Conservation (phyloP, 1,140 invertebrate species). For the Lasaia peninsularis region DNA sequence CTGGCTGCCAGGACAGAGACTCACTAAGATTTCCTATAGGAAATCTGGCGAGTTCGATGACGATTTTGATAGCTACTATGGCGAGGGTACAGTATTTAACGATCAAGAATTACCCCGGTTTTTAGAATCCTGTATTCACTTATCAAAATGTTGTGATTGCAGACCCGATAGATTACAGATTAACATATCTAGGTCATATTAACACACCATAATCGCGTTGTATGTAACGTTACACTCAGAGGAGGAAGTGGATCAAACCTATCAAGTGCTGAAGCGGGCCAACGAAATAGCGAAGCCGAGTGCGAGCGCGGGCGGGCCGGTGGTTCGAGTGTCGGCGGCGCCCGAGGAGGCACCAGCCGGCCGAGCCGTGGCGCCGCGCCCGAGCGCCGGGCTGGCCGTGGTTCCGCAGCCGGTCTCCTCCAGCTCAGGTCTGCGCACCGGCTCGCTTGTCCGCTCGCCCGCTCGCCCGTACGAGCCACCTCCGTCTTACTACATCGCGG, state of each 20-base stretch:
- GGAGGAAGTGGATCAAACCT: constrained; percentile 91
- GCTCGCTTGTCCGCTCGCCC: constrained; percentile 35
- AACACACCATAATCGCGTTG: constrained; percentile 27
- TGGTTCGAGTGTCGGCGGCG: constrained; percentile 70
- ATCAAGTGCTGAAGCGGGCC: constrained; percentile 95
- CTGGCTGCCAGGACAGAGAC: constrained; percentile 74
- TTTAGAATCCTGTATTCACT: constrained; percentile 11
- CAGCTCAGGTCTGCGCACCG: constrained; percentile 75
- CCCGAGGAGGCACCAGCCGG: constrained; percentile 60
- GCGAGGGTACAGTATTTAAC: constrained; percentile 65
- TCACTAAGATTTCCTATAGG: constrained; percentile 74
- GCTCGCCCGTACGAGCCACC: constrained; percentile 1
- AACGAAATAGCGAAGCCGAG: constrained; percentile 86
- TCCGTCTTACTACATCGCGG: constrained; percentile 39
- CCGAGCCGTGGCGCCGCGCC: constrained; percentile 55
- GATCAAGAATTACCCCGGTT: constrained; percentile 53
- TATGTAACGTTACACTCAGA: constrained; percentile 70
- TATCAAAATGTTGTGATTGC: constrained; percentile 12
- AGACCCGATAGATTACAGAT: constrained; percentile 10
- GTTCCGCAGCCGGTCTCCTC: constrained; percentile 73
- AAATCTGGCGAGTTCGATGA: constrained; percentile 72
- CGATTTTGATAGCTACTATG: constrained; percentile 72
- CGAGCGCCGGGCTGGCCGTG: constrained; percentile 59
- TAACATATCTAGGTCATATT: constrained; percentile 8
- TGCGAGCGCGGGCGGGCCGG: constrained; percentile 47